Base-by-base conservation (phyloP, 2,113 vertebrate species). In the Vulpes vulpes region DNA sequence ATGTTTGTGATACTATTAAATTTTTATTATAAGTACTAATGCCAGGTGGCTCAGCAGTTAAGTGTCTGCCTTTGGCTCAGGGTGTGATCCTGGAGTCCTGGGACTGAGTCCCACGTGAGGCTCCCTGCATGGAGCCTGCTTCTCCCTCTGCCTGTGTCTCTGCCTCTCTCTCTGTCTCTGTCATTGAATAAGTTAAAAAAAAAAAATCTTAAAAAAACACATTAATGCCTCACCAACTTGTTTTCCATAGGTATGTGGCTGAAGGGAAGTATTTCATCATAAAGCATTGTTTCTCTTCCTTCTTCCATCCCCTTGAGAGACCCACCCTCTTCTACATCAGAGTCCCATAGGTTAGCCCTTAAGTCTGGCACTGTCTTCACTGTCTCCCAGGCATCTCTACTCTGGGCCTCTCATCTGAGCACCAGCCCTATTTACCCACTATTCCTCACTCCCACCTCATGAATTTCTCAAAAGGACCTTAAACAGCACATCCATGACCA, bases 381-480 rank as follows among this genome's bases (percentile, higher is more conserved):
- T 11, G 35, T 67, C 65, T 83, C 67, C 35, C 9, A 23, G 23
- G 51, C 35, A 57, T 67, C 43, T 73, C 69, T 73, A 38, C 57
- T 81, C 49, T 22, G 15, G 55, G n/a, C n/a, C 20, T 88, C 73
- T 51, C 9, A 35, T 51, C 80, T 60, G 32, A 60, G 57, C 74
- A 81, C 65, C 83, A 74, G n/a, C 62, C 49, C 55, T 87, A 2
- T 27, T 64, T 74, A 74, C 14, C 30, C 38, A 4, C 2, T 43
- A 57, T 27, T 73, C 30, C 32, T 88, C 22, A 49, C n/a, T 65
- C 35, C 51, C 8, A 78, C 32, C 38, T 80, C 20, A 27, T 64
- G 43, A 57, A 88, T 81, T 92, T 88, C 43, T 88, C 55, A 74
- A 65, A 83, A 64, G n/a, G 57, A 83, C 57, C 49, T 95, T n/a